Evolutionary conservation across 2,113 vertebrate genomes (phyloP).

Genomic region (Callipepla californica): DNA sequence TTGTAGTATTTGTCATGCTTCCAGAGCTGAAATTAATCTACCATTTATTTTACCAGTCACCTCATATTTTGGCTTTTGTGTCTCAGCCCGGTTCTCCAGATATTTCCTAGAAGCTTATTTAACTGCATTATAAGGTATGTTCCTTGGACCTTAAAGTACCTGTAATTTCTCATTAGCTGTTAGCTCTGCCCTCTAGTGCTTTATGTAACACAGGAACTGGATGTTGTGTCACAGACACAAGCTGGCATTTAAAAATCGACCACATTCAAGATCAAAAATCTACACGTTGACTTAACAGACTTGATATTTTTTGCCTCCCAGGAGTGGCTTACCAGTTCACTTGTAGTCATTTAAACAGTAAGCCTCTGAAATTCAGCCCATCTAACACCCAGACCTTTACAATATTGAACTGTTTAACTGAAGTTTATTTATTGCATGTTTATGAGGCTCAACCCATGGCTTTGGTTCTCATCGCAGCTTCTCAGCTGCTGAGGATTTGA

Average conservation of each 20-base stretch:
- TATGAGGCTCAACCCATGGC: not conserved
- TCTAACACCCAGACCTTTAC: not conserved
- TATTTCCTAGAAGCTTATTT: not conserved
- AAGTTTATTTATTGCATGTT: not conserved
- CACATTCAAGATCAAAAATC: not conserved
- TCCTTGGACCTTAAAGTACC: not conserved
- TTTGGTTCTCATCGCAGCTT: not conserved
- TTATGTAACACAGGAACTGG: fast-evolving
- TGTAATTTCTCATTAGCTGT: not conserved
- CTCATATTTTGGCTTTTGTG: constrained; percentile 11
- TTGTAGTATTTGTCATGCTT: not conserved
- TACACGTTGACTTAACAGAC: not conserved
- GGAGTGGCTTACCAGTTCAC: not conserved
- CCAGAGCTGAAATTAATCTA: not conserved
- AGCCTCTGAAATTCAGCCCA: not conserved
- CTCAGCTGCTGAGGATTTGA: not conserved
- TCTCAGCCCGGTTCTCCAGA: not conserved
- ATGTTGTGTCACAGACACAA: not conserved
- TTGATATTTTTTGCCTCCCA: not conserved
- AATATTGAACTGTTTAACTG: fast-evolving
- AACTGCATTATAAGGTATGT: not conserved
- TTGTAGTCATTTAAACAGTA: not conserved
- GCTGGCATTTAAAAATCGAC: not conserved
- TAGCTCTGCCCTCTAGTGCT: constrained; percentile 38
- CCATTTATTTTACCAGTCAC: not conserved